These are phyloP conservation scores for Serranus cabrilla DNA, from an alignment of 2,797 vertebrate species.

Conservation along the genomic window DNA sequence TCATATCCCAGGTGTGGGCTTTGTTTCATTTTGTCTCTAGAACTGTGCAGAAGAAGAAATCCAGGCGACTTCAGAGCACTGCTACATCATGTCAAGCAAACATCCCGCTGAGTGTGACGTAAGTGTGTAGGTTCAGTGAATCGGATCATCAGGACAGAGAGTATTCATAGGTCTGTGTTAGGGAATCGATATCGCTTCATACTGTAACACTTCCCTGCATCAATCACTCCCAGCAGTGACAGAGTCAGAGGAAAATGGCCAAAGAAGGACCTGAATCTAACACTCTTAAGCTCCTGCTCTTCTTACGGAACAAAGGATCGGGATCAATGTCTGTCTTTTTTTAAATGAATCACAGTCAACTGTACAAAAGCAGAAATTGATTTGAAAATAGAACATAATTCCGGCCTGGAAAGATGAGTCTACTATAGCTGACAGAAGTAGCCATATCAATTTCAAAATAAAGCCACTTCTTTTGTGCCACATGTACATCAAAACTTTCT, in stretches of 20 bases:
- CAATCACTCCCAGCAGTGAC: constrained; percentile 66
- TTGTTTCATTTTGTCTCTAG: constrained; percentile 46
- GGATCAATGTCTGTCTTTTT: constrained; percentile 69
- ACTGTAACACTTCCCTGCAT: constrained; percentile 76
- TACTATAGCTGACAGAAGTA: constrained; percentile 25
- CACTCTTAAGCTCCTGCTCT: constrained; percentile 42
- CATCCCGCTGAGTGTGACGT: constrained; percentile 45
- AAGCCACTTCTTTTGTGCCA: constrained; percentile 20
- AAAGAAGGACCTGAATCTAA: constrained; percentile 53
- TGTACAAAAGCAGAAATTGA: constrained; percentile 67
- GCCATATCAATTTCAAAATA: constrained; percentile 49
- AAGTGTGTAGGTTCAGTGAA: constrained; percentile 62
- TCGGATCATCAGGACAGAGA: constrained; percentile 67
- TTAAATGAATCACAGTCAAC: constrained; percentile 63
- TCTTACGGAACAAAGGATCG: constrained; percentile 58
- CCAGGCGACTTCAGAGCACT: constrained; percentile 14
- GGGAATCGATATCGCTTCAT: constrained; percentile 75
- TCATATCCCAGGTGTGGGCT: constrained; percentile 35
- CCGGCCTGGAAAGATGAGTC: constrained; percentile 44
- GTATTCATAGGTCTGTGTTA: constrained; percentile 63
- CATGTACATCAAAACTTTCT: constrained; percentile 4
- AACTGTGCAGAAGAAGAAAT: constrained; percentile 22
- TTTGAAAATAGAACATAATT: constrained; percentile 75
- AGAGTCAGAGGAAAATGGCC: constrained; percentile 59
- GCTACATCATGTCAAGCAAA: constrained; percentile 52